These are phyloP conservation scores for Engraulis encrasicolus DNA, from an alignment of 2,113 vertebrate genomes.

Conservation along the genomic window DNA sequence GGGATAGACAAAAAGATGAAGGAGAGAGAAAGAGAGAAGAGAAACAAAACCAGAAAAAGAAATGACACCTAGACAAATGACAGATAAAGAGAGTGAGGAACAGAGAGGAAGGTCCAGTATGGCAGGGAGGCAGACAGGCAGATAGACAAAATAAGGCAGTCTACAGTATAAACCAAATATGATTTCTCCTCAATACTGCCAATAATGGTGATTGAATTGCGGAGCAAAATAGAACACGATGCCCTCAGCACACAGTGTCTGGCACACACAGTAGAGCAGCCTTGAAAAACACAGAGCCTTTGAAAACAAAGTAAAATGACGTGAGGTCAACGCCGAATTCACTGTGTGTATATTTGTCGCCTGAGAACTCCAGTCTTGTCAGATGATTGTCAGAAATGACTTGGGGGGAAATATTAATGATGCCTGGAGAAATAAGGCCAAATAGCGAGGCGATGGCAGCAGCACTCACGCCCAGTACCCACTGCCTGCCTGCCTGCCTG, in stretches of 20 bases:
- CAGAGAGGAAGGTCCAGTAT: neutral
- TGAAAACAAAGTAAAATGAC: neutral
- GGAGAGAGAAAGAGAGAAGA: too few relatives aligned
- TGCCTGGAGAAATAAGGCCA: slow-evolving; percentile 36
- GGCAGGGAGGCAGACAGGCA: neutral
- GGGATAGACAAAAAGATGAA: too few relatives aligned
- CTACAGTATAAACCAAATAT: neutral
- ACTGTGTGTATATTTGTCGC: slow-evolving; percentile 8
- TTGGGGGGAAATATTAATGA: slow-evolving; percentile 45
- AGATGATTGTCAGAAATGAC: slow-evolving; percentile 16
- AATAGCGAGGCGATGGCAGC: slow-evolving; percentile 43
- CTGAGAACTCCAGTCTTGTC: neutral
- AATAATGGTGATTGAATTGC: neutral
- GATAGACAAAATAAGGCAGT: neutral
- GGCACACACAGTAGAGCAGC: neutral
- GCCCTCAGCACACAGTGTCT: slow-evolving; percentile 4
- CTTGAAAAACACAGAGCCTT: neutral
- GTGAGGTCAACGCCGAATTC: neutral
- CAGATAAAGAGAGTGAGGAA: neutral
- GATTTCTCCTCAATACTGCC: slow-evolving; percentile 1
- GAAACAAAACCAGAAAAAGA: neutral
- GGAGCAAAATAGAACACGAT: slow-evolving; percentile 7
- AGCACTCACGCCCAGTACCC: too few relatives aligned
- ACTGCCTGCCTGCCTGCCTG: too few relatives aligned
- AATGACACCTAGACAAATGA: neutral